Evolutionary conservation across 2,888 invertebrate species (phyloP).

Genomic region (Nasonovia ribisnigri): DNA sequence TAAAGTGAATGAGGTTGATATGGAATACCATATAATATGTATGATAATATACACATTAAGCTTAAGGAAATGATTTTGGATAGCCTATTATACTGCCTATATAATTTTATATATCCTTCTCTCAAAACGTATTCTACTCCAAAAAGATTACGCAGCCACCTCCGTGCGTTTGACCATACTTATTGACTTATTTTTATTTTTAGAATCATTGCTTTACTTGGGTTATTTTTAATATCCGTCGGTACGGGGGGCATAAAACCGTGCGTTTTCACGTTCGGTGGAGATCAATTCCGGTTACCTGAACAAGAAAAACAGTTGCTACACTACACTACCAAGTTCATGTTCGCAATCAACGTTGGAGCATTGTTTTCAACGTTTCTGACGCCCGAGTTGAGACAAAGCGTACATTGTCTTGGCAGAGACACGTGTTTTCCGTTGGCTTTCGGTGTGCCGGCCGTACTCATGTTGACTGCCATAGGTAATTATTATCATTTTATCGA

Average conservation of each 20-base stretch:
- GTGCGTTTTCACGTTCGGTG: constrained; percentile 88
- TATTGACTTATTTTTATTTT: not conserved
- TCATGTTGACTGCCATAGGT: constrained; percentile 76
- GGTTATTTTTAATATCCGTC: constrained; percentile 53
- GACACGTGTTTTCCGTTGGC: constrained; percentile 80
- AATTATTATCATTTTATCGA: constrained; percentile 71
- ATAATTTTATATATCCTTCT: not conserved
- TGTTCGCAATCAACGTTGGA: constrained; percentile 78
- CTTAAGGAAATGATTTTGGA: too few relatives aligned
- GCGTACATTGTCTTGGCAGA: constrained; percentile 76
- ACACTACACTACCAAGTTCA: constrained; percentile 82
- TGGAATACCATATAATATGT: too few relatives aligned
- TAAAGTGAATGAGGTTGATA: too few relatives aligned
- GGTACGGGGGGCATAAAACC: constrained; percentile 83
- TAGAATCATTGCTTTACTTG: constrained; percentile 41
- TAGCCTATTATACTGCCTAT: too few relatives aligned
- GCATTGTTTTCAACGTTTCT: constrained; percentile 80
- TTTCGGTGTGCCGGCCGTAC: constrained; percentile 80
- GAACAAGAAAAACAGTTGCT: constrained; percentile 77
- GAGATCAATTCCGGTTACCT: constrained; percentile 81
- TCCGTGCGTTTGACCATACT: not conserved
- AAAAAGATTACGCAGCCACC: not conserved
- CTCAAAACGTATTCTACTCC: not conserved
- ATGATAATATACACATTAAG: too few relatives aligned
- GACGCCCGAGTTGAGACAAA: constrained; percentile 79